These are phyloP conservation scores for Alca torda DNA, from an alignment of 2,797 vertebrate species.

Conservation along the genomic window DNA sequence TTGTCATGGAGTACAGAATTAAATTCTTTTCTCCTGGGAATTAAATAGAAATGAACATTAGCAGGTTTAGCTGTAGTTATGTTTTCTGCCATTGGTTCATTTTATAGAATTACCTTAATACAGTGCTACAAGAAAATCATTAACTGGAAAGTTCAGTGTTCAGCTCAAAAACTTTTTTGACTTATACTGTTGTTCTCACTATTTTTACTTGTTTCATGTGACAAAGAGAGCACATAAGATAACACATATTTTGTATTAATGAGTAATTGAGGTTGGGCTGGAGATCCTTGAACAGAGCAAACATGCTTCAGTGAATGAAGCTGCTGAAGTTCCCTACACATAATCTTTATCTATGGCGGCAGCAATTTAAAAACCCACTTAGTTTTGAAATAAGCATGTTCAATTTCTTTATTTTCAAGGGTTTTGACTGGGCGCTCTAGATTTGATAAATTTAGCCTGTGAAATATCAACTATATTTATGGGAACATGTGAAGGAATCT, in stretches of 20 bases:
- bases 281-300: not conserved
- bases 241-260: not conserved
- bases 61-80: not conserved
- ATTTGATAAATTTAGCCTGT: not conserved
- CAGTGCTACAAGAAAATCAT: not conserved
- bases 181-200: fast-evolving
- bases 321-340: not conserved
- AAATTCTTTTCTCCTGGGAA: not conserved
- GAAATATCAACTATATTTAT: not conserved
- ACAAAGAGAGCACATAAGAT: not conserved
- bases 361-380: not conserved
- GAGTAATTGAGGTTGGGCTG: not conserved
- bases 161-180: not conserved
- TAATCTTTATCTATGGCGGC: not conserved
- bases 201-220: not conserved
- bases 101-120: not conserved
- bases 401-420: not conserved
- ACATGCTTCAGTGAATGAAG: not conserved
- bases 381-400: not conserved
- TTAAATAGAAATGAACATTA: not conserved
- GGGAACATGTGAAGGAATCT: not conserved
- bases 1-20: not conserved
- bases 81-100: not conserved
- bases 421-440: not conserved
- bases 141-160: not conserved